Evolutionary conservation across 1,140 invertebrate genomes (phyloP).

Genomic region (Cyclina sinensis): DNA sequence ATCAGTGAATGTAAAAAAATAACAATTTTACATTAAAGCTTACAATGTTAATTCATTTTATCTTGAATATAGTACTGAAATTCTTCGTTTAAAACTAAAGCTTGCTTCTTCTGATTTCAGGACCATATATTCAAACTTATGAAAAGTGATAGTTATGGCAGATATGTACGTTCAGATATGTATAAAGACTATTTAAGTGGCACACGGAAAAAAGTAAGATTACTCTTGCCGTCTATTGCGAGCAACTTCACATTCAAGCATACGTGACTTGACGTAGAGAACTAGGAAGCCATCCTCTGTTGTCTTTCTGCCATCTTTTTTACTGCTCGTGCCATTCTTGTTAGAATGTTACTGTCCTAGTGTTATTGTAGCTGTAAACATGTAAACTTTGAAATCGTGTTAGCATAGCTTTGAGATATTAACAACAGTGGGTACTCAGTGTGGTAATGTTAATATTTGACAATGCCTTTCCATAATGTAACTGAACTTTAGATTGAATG

Average conservation of each 20-base stretch:
- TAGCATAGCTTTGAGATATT: not conserved
- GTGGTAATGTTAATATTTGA: too few relatives aligned
- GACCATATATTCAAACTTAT: slow-evolving; percentile 99
- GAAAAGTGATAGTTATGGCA: slow-evolving; percentile 99
- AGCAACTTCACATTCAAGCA: slow-evolving; percentile 82
- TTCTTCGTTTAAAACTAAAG: too few relatives aligned
- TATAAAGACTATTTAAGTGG: slow-evolving; percentile 99
- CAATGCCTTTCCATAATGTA: too few relatives aligned
- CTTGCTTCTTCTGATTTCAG: slow-evolving; percentile 87
- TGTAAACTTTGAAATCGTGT: not conserved
- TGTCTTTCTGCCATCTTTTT: slow-evolving; percentile 58
- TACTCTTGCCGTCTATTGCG: slow-evolving; percentile 79
- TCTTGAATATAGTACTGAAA: too few relatives aligned
- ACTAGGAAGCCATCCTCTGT: slow-evolving; percentile 16
- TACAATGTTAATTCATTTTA: too few relatives aligned
- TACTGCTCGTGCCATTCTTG: slow-evolving; percentile 16
- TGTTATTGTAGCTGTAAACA: slow-evolving; percentile 19
- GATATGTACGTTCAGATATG: slow-evolving; percentile 99
- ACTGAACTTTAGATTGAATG: too few relatives aligned
- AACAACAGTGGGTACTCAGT: too few relatives aligned
- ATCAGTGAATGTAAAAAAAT: too few relatives aligned
- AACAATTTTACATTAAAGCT: too few relatives aligned
- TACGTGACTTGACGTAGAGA: slow-evolving; percentile 65
- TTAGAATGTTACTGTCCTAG: slow-evolving; percentile 14
- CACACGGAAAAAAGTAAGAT: slow-evolving; percentile 92